A percentile compares a stretch with the other conserved stretches of the same genome.
Evolutionary conservation across 2,888 invertebrate genomes (phyloP).

Genomic region (Myathropa florea): DNA sequence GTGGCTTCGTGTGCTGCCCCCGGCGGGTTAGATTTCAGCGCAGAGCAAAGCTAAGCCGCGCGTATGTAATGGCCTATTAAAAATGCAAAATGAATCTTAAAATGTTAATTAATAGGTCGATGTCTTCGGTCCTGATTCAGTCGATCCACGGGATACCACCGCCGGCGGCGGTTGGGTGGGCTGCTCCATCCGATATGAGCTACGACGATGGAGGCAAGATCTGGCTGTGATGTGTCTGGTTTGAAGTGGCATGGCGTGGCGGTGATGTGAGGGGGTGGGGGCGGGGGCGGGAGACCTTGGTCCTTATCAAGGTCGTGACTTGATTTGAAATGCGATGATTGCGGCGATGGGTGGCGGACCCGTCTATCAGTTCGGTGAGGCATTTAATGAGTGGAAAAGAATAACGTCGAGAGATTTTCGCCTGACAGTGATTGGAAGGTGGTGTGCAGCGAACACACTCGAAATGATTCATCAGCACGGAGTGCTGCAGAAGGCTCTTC

Average conservation of each 20-base stretch:
- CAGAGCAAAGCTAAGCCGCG: background rate
- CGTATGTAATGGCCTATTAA: constrained; percentile 23
- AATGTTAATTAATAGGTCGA: constrained; percentile 44
- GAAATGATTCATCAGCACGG: no score
- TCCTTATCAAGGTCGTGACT: background rate
- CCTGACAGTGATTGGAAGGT: background rate
- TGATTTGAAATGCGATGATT: background rate
- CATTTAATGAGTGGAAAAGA: background rate
- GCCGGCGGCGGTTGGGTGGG: background rate
- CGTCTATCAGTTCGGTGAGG: background rate
- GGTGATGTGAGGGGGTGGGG: background rate
- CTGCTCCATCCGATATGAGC: background rate
- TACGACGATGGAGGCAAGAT: background rate
- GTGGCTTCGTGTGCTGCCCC: no score
- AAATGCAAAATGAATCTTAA: constrained; percentile 41
- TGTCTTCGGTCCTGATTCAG: constrained; percentile 23
- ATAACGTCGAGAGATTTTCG: background rate
- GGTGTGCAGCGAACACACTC: background rate
- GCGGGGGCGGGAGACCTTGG: background rate
- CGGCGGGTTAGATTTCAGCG: background rate
- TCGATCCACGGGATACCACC: background rate
- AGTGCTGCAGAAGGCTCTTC: no score
- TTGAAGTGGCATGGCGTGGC: background rate
- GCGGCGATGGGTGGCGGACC: background rate
- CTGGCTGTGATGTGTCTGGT: background rate